phyloP scores from a whole-genome alignment of 2,888 invertebrate species.

The Thera obeliscata region DNA sequence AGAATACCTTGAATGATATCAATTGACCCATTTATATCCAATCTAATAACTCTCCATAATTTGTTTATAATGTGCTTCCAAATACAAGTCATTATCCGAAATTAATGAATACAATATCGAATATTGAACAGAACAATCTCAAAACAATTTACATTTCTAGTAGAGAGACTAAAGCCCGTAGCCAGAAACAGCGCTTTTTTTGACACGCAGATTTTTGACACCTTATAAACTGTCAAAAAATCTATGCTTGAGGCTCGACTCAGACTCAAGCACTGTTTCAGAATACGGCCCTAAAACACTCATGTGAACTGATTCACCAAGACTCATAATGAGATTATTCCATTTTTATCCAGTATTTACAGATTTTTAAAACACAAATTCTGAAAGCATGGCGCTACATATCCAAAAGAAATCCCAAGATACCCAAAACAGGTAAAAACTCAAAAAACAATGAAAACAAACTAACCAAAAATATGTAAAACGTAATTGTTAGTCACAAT shows the following conservation, averaged over 20 bases:
- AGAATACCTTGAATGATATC: constrained; percentile 3
- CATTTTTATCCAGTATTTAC: neutral
- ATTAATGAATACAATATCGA: neutral
- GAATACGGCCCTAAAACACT: neutral
- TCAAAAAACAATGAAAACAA: constrained; percentile 6
- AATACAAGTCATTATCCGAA: constrained; percentile 3
- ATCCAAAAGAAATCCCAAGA: neutral
- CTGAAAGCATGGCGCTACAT: constrained; percentile 3
- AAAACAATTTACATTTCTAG: neutral
- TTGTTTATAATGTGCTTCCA: constrained; percentile 2
- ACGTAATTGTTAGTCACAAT: constrained; percentile 31
- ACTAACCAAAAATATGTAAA: neutral
- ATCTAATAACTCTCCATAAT: constrained; percentile 5
- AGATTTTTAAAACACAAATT: constrained; percentile 4
- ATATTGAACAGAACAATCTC: constrained; percentile 4
- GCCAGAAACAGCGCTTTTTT: too few relatives aligned
- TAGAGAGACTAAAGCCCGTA: neutral
- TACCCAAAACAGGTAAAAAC: neutral
- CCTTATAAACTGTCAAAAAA: too few relatives aligned
- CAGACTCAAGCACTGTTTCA: too few relatives aligned
- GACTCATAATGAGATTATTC: neutral
- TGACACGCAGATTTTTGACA: too few relatives aligned
- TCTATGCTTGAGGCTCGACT: too few relatives aligned
- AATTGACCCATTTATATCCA: constrained; percentile 6
- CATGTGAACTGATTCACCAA: neutral